Evolutionary conservation across 2,888 invertebrate species (phyloP), one percentile per base, ranked within the genome.

Genomic region (Pherbina coryleti): DNA sequence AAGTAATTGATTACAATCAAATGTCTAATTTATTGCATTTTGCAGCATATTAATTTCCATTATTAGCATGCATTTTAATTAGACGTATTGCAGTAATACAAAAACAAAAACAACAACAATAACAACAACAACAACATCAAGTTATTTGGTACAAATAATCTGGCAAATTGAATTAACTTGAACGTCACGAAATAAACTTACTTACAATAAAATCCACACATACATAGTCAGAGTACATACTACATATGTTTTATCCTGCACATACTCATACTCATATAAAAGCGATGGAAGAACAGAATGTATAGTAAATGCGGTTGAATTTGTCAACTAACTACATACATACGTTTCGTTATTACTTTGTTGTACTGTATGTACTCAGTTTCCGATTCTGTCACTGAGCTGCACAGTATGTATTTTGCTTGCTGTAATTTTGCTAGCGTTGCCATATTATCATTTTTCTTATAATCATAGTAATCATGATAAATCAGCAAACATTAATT

Each of bases 401-500:
- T n/a, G 3, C 25, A 25, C 14, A 14, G 14, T 9, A 57, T 17
- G 19, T 55, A 55, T 17, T 64, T 3, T 2, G 7, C 31, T 28
- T 31, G 31, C 28, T 60, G 31, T 34, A 31, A n/a, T n/a, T 11
- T 28, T 64, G n/a, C n/a, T 17, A 64, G 31, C 34, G 64, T 31
- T 64, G 55, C n/a, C 55, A 9, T 22, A 55, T 22, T 19, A 19
- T 22, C n/a, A 25, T 64, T 31, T 31, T 64, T 31, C 34, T 19
- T 22, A 51, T 51, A 51, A 31, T 14, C 49, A 62, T 37, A 60
- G 64, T 44, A 49, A 74, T 74, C 31, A 74, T 74, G 14, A 51
- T 51, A 74, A 74, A 64, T 74, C 51, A 51, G 74, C 62, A 64
- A 74, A 74, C 74, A 74, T 74, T 74, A 7, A 74, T 74, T 74